Evolutionary conservation across 2,888 invertebrate genomes (phyloP), one percentile per base, ranked within the genome.

Genomic region (Rhamnusium bicolor): DNA sequence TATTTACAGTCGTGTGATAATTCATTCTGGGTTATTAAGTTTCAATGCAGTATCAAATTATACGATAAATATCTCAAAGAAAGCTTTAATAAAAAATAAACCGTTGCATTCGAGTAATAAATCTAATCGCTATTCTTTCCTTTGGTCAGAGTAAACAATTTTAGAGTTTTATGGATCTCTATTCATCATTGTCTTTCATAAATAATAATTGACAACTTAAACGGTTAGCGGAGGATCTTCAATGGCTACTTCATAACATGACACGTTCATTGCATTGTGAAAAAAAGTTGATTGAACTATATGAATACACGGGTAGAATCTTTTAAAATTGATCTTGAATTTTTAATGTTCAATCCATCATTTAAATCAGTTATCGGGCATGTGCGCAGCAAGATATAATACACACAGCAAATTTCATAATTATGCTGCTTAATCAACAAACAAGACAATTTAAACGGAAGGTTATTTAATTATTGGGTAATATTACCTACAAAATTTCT

Each of bases 181-280:
- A 73, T 73, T 70, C 73, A 73, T 73, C 73, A 73, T 65, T 67
- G 72, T 69, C 72, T 70, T 70, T 71, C 73, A 74, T 74, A 74
- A 74, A 74, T 74, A 74, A 74, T 71, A 66, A 74, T 71, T 70
- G 73, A 74, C 73, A 74, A 71, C 32, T 66, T 70, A 70, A 74
- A 67, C 61, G 73, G 71, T 58, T 63, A 40, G 53, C 66, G 29
- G 46, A 19, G 61, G 46, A 16, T 46, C 29, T 46, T 61, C 61
- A 21, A 61, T 46, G 61, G 65, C 66, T 67, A 67, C 66, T 24
- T 67, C 66, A n/a, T 67, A 56, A 67, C 54, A 40, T 32, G 66
- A 66, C 66, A 46, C 66, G 66, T 24, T 56, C 65, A 21, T 32
- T 53, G 65, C 32, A 61, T 65, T 24, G 21, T n/a, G 54, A 18